Evolutionary conservation across 2,888 invertebrate genomes (phyloP).

Genomic region (Aphidius colemani): DNA sequence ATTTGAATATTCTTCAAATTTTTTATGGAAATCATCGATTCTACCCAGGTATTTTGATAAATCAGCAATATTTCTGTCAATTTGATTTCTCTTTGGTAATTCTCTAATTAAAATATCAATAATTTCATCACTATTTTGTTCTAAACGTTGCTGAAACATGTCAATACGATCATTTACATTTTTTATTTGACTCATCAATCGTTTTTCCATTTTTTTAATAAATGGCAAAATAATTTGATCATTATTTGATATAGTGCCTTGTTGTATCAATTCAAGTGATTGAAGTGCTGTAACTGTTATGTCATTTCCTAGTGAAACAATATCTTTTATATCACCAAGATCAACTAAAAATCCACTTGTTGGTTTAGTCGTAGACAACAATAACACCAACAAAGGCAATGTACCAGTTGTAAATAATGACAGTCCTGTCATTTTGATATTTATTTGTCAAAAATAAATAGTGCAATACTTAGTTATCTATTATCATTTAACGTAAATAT

Average conservation of each 20-base stretch:
- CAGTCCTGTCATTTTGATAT: slow-evolving; percentile 7
- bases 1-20: slow-evolving; percentile 67
- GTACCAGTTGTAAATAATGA: not conserved
- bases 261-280: slow-evolving; percentile 41
- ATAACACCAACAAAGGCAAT: not conserved
- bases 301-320: slow-evolving; percentile 46
- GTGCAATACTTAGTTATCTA: not conserved
- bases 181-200: slow-evolving; percentile 44
- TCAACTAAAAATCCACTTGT: slow-evolving; percentile 21
- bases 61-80: slow-evolving; percentile 58
- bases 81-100: slow-evolving; percentile 61
- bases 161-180: slow-evolving; percentile 45
- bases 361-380: not conserved
- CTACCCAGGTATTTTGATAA: slow-evolving; percentile 60
- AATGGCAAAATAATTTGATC: slow-evolving; percentile 64
- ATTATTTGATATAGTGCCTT: slow-evolving; percentile 1
- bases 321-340: slow-evolving; percentile 44
- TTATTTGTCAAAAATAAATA: not conserved
- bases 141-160: slow-evolving; percentile 40
- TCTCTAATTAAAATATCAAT: slow-evolving; percentile 41
- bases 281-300: slow-evolving; percentile 42
- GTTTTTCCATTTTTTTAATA: slow-evolving; percentile 66
- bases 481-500: not conserved
- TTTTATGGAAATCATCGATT: slow-evolving; percentile 66
- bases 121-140: slow-evolving; percentile 36